Evolutionary conservation across 2,113 vertebrate genomes (phyloP).

Genomic region (Aviceda subcristata): DNA sequence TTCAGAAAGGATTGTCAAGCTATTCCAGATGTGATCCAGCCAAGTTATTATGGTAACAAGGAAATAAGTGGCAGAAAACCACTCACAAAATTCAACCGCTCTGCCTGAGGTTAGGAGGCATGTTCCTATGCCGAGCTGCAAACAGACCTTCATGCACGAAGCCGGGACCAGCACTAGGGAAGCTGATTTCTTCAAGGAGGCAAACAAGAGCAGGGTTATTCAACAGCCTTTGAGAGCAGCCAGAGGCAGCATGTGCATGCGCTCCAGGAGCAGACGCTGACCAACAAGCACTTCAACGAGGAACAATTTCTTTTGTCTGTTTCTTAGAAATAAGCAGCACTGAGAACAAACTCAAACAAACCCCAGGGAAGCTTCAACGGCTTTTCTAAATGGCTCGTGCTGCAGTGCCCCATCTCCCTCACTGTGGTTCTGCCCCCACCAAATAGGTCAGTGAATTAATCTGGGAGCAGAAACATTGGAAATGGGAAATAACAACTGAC

Average conservation of each 20-base stretch:
- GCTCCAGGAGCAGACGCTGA: not conserved
- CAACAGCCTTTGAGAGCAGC: not conserved
- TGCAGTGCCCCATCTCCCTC: not conserved
- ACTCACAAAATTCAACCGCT: accelerated
- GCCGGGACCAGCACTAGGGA: not conserved
- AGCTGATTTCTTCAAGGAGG: not conserved
- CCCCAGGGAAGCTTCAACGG: not conserved
- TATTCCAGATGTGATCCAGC: not conserved
- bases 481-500: not conserved
- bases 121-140: not conserved
- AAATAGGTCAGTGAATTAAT: not conserved
- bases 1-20: not conserved
- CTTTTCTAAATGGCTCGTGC: not conserved
- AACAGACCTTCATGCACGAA: not conserved
- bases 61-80: not conserved
- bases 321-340: not conserved
- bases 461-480: not conserved
- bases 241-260: accelerated
- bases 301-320: not conserved
- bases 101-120: not conserved
- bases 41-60: not conserved
- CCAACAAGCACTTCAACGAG: not conserved
- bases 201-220: not conserved
- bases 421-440: not conserved
- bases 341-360: not conserved